Percentiles rank a stretch among this genome's conserved stretches.
Evolutionary conservation across 2,888 invertebrate species (phyloP).

Genomic region (Ectobius pallidus): DNA sequence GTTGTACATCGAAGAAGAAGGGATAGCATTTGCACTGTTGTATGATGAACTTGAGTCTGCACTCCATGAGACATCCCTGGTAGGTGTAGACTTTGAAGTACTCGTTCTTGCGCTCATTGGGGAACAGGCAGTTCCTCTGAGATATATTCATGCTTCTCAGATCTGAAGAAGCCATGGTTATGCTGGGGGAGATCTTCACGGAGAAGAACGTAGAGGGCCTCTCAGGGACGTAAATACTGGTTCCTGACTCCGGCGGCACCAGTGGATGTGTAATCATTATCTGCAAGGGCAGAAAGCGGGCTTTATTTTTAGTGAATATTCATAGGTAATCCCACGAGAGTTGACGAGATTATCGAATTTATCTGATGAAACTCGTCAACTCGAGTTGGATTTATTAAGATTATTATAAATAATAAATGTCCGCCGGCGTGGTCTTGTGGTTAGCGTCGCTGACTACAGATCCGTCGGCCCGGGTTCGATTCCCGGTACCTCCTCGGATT

Average conservation of each 20-base stretch:
- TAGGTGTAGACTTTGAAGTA: conserved; percentile 45
- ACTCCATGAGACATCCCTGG: conserved; percentile 47
- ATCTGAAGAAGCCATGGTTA: conserved; percentile 46
- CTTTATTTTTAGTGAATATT: too few species aligned
- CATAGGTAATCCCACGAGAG: too few species aligned
- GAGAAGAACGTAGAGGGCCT: background rate
- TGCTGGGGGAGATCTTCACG: conserved; percentile 45
- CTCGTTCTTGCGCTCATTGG: conserved; percentile 44
- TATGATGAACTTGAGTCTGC: conserved; percentile 46
- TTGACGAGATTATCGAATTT: too few species aligned
- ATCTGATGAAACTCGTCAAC: too few species aligned
- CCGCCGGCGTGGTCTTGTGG: too few species aligned
- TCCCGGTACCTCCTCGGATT: too few species aligned
- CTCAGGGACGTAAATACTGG: background rate
- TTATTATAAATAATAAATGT: too few species aligned
- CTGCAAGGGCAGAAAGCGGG: too few species aligned
- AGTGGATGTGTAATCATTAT: background rate
- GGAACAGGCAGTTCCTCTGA: conserved; percentile 47
- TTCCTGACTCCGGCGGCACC: background rate
- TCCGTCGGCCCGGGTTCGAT: too few species aligned
- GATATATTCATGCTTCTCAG: conserved; percentile 44
- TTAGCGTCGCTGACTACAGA: too few species aligned
- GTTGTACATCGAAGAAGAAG: conserved; percentile 44
- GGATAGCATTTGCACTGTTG: conserved; percentile 47
- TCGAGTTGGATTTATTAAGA: too few species aligned